Conservation (phyloP, 2,113 vertebrate genomes). For the Grallaria varia region DNA sequence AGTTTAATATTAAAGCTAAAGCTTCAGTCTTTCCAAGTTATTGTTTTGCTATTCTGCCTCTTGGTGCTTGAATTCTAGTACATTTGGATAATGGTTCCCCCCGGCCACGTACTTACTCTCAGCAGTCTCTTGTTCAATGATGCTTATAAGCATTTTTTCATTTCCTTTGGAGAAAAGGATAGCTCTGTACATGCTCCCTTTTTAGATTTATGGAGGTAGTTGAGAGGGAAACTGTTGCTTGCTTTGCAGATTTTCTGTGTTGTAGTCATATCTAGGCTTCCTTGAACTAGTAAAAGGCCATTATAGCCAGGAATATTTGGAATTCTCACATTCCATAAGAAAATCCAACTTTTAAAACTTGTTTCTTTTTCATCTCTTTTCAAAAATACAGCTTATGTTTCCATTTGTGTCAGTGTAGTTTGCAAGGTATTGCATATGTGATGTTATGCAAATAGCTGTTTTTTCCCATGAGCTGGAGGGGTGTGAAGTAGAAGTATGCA, state of each 20-base stretch:
- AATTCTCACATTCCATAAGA: background rate
- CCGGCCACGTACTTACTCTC: background rate
- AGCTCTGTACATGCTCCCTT: background rate
- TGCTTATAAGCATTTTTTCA: background rate
- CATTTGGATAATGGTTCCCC: background rate
- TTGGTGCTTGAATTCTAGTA: background rate
- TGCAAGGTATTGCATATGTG: background rate
- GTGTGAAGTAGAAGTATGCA: background rate
- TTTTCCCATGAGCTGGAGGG: background rate
- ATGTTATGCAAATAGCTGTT: background rate
- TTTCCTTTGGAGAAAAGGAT: background rate
- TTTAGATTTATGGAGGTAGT: background rate
- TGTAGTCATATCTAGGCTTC: background rate
- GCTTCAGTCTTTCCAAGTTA: background rate
- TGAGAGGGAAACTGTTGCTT: background rate
- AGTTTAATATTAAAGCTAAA: background rate
- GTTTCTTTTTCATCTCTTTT: background rate
- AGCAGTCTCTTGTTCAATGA: background rate
- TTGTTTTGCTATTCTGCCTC: background rate
- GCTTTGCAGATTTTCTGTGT: background rate
- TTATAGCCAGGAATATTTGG: background rate
- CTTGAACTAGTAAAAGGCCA: background rate
- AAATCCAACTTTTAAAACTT: background rate
- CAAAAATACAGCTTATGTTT: background rate
- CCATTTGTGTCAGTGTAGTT: background rate